phyloP scores from a whole-genome alignment of 2,113 vertebrate genomes.

The Microtus pennsylvanicus region DNA sequence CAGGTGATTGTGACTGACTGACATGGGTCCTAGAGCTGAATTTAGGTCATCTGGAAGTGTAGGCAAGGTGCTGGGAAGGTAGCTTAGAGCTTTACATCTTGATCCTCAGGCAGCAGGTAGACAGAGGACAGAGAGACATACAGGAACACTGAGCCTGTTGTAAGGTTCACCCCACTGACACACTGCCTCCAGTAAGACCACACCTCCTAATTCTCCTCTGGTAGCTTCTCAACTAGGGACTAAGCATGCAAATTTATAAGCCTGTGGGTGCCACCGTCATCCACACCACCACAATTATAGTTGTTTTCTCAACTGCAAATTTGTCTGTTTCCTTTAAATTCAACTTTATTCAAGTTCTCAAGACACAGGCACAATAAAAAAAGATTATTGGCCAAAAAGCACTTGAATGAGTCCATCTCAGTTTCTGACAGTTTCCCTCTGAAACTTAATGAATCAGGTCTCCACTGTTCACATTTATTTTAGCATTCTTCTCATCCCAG shows the following conservation, averaged over 20 bases:
- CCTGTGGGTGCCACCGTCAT: too few relatives aligned
- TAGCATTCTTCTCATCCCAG: not conserved
- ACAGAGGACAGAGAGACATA: not conserved
- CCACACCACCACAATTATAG: not conserved
- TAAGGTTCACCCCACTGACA: not conserved
- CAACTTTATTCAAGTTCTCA: not conserved
- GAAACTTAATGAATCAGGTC: not conserved
- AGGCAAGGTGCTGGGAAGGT: not conserved
- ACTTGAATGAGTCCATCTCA: not conserved
- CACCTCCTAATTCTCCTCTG: not conserved
- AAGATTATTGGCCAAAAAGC: not conserved
- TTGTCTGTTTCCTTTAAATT: not conserved
- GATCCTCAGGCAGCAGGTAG: not conserved
- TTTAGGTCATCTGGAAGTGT: not conserved
- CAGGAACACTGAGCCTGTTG: not conserved
- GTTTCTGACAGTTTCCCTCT: not conserved
- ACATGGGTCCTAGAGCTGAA: not conserved
- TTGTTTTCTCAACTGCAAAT: not conserved
- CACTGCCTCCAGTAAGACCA: not conserved
- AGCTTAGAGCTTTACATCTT: not conserved
- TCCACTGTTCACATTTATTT: not conserved
- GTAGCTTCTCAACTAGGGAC: not conserved
- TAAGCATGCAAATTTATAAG: not conserved
- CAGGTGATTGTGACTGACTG: not conserved
- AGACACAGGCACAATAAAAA: not conserved